Base-by-base conservation (phyloP, 2,888 invertebrate species). In the Agapostemon virescens region DNA sequence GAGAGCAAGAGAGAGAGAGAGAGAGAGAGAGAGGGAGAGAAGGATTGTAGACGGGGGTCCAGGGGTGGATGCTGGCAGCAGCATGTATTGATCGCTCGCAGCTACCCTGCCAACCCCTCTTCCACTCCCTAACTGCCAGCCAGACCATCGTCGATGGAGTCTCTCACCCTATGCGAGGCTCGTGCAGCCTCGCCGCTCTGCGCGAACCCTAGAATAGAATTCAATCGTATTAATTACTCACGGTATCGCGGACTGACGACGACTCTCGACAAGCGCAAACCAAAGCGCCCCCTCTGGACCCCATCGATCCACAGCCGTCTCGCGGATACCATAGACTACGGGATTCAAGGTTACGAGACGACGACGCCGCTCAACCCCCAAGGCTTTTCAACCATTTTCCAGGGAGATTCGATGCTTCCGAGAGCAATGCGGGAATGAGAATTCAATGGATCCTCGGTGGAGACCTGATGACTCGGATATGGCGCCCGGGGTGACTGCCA, bases 1-100 rank as follows among this genome's bases (percentile, higher is more conserved):
- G 68, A 38, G 73, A 67, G 63, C 23, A 17, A 64, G 49, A 17
- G 69, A 49, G 71, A 63, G 74, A 3, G 49, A 36, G 68, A 69
- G 75, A 61, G 40, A 66, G 66, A 72, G 69, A 33, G 73, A 63
- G 66, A 30, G n/a, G 26, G 70, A 58, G 71, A 30, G 30, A 26
- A 58, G 58, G 58, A 17, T 64, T 45, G 77, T 38, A 58, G 49
- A 68, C 70, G 76, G 58, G 78, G 89, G 87, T 90, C 90, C 89
- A 90, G 88, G 90, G 89, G 90, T 88, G 89, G 91, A 87, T 90
- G 90, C 89, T 91, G 89, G 90, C 87, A 90, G 90, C 89, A 85
- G 91, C 92, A 88, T 90, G 90, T 92, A 92, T 92, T 92, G 92
- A 92, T 92, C 92, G 92, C 88, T 89, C 82, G 86, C 79, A 89